Evolutionary conservation across 2,113 vertebrate genomes (phyloP).

Genomic region (Platichthys flesus): DNA sequence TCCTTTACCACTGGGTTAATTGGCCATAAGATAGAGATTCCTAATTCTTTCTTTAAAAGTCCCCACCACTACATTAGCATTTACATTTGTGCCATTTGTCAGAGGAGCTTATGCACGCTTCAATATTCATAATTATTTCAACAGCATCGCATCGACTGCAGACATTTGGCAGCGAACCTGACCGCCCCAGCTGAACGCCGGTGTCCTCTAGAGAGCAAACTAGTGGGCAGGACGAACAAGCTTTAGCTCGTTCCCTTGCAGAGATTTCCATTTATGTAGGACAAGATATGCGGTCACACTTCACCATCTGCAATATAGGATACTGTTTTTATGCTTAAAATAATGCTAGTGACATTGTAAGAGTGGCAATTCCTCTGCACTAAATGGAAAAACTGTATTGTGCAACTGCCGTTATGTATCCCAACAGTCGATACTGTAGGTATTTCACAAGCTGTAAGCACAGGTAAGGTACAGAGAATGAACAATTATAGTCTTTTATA

Average conservation of each 20-base stretch:
- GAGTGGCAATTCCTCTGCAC: not conserved
- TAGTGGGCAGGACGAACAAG: constrained; percentile 24
- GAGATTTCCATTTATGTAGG: constrained; percentile 27
- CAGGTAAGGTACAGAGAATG: constrained; percentile 7
- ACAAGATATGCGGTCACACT: constrained; percentile 25
- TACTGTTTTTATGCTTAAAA: not conserved
- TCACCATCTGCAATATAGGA: constrained; percentile 13
- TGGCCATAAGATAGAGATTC: constrained; percentile 17
- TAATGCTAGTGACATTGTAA: not conserved
- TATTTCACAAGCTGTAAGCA: constrained; percentile 17
- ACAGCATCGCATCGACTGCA: constrained; percentile 21
- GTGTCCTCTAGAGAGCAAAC: constrained; percentile 12
- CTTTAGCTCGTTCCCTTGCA: constrained; percentile 24
- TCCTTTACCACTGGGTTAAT: constrained; percentile 8
- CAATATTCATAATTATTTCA: constrained; percentile 22
- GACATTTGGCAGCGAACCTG: constrained; percentile 30
- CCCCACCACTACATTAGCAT: constrained; percentile 9
- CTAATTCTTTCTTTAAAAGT: constrained; percentile 1
- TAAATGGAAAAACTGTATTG: not conserved
- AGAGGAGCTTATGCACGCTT: constrained; percentile 12
- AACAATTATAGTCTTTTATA: constrained; percentile 30
- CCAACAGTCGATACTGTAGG: not conserved
- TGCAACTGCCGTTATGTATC: not conserved
- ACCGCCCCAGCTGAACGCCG: constrained; percentile 11
- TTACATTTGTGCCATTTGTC: constrained; percentile 24